Conservation (phyloP, 2,797 vertebrate species). For the Prunella strophiata region DNA sequence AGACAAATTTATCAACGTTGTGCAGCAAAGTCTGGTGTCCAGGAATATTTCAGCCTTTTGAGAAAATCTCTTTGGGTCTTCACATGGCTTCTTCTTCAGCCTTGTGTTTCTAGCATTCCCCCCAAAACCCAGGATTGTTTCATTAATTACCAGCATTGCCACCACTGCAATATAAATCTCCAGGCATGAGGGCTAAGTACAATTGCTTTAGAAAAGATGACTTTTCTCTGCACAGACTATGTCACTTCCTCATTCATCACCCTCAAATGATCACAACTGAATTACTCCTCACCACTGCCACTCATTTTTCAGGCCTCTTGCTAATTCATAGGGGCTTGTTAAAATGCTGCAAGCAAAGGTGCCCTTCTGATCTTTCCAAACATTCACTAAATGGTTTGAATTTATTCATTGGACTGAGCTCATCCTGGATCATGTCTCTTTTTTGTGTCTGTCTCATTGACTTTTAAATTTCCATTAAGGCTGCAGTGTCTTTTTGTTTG, state of each 20-base stretch:
- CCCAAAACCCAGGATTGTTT: conserved; percentile 70
- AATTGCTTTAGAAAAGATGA: conserved; percentile 84
- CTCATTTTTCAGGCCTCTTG: conserved; percentile 72
- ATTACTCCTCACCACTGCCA: conserved; percentile 71
- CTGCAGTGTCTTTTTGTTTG: conserved; percentile 61
- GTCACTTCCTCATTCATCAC: conserved; percentile 84
- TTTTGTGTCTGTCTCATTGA: conserved; percentile 71
- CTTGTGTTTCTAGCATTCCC: conserved; percentile 23
- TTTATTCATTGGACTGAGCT: conserved; percentile 75
- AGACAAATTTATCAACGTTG: conserved; percentile 55
- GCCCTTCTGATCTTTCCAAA: conserved; percentile 78
- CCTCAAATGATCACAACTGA: conserved; percentile 67
- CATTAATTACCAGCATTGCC: conserved; percentile 76
- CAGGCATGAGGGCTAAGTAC: conserved; percentile 73
- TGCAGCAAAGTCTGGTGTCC: neutral
- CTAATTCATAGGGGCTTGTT: conserved; percentile 72
- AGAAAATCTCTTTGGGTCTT: conserved; percentile 7
- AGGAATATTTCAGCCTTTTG: conserved; percentile 46
- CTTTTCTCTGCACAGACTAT: conserved; percentile 79
- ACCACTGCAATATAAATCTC: conserved; percentile 60
- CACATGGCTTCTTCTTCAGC: neutral
- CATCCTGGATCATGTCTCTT: conserved; percentile 67
- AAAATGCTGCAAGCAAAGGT: conserved; percentile 75
- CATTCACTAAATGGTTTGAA: conserved; percentile 75
- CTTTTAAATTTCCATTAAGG: conserved; percentile 75